These are phyloP conservation scores for Odontamblyopus rebecca DNA, from an alignment of 2,797 vertebrate genomes.

Conservation along the genomic window DNA sequence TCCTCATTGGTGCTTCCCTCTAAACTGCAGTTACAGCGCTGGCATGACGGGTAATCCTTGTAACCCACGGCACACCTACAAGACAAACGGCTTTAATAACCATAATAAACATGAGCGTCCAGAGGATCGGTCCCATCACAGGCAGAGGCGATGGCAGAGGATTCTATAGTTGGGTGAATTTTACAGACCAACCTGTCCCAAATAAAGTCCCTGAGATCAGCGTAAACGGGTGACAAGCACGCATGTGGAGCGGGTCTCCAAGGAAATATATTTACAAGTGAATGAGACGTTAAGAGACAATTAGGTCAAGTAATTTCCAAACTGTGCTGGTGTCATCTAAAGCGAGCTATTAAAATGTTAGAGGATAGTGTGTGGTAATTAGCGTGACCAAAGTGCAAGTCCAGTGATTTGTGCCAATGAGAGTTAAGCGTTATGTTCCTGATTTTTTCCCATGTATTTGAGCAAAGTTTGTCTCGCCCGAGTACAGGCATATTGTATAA, in stretches of 20 bases:
- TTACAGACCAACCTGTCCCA: constrained; percentile 2
- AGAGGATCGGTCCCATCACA: constrained; percentile 2
- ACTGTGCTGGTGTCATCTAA: constrained; percentile 13
- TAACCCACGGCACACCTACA: constrained; percentile 86
- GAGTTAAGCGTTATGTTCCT: neutral
- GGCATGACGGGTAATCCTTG: constrained; percentile 85
- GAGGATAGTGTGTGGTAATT: constrained; percentile 8
- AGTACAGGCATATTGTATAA: too few species aligned
- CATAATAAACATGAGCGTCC: constrained; percentile 33
- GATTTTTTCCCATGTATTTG: too few species aligned
- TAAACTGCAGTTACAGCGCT: constrained; percentile 86
- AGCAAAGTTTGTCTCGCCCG: too few species aligned
- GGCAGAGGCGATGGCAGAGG: neutral
- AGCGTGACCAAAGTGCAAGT: neutral
- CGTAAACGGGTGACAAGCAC: constrained; percentile 8
- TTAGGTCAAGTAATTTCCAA: constrained; percentile 30
- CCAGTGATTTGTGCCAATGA: neutral
- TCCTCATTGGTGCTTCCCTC: constrained; percentile 88
- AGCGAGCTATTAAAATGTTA: constrained; percentile 46
- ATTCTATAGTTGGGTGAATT: constrained; percentile 1
- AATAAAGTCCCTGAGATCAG: constrained; percentile 13
- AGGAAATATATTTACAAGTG: constrained; percentile 23
- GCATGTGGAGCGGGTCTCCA: constrained; percentile 1
- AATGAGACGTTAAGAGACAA: constrained; percentile 20
- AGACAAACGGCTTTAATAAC: constrained; percentile 51